Conservation (phyloP, 2,797 vertebrate species). For the Craterocephalus amniculus region DNA sequence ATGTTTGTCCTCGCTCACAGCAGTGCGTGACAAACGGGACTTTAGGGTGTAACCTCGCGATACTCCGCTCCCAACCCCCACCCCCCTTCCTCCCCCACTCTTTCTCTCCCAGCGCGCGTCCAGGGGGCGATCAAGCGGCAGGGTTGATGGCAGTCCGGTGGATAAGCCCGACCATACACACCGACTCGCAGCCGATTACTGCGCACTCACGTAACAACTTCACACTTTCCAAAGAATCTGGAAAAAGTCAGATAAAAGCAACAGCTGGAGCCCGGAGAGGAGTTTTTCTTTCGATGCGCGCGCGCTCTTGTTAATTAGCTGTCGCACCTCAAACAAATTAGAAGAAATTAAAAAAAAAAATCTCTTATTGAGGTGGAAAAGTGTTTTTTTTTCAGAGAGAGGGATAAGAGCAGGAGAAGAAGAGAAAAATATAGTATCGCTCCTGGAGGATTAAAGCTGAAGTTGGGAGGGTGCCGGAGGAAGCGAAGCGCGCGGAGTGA, state of each 20-base stretch:
- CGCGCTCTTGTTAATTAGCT: conserved; percentile 8
- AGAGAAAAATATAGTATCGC: background rate
- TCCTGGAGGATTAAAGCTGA: conserved; percentile 20
- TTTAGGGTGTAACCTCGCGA: conserved; percentile 55
- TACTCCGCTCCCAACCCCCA: conserved; percentile 12
- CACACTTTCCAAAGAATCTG: background rate
- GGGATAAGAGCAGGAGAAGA: background rate
- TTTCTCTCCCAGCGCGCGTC: conserved; percentile 13
- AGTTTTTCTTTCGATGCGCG: conserved; percentile 28
- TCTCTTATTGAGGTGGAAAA: background rate
- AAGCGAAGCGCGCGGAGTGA: conserved; percentile 39
- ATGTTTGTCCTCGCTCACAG: conserved; percentile 16
- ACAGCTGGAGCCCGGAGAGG: conserved; percentile 34
- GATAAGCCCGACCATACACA: conserved; percentile 34
- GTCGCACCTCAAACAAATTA: conserved; percentile 29
- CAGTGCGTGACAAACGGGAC: conserved; percentile 33
- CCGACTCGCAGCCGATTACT: conserved; percentile 16
- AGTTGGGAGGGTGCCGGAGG: conserved; percentile 44
- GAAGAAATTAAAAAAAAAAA: conserved; percentile 1
- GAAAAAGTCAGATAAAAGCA: conserved; percentile 4
- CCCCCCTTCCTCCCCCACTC: background rate
- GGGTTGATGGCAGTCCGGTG: conserved; percentile 49
- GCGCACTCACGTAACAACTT: conserved; percentile 13
- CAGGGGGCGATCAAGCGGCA: conserved; percentile 57
- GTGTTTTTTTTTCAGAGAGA: background rate